Conservation (phyloP, 2,113 vertebrate species). For the Perca schrenkii region DNA sequence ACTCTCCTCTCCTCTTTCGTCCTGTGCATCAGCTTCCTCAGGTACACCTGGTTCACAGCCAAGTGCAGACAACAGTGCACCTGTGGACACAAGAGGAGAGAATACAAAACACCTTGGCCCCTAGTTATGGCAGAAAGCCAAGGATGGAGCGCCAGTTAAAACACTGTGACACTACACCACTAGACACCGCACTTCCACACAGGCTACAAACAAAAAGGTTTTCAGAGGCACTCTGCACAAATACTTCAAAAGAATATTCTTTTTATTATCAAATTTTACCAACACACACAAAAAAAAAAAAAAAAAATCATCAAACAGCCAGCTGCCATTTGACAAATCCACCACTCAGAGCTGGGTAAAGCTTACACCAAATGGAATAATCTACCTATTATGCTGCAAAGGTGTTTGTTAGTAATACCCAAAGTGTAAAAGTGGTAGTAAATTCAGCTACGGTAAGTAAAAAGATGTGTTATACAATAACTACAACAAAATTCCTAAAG, state of each 20-base stretch:
- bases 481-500: slow-evolving; percentile 75
- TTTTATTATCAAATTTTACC: slow-evolving; percentile 70
- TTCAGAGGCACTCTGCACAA: slow-evolving; percentile 39
- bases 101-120: slow-evolving; percentile 68
- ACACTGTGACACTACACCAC: background rate
- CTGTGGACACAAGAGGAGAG: slow-evolving; percentile 77
- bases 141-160: slow-evolving; percentile 13
- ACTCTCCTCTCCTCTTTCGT: slow-evolving; percentile 55
- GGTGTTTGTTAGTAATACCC: slow-evolving; percentile 59
- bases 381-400: slow-evolving; percentile 47
- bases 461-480: slow-evolving; percentile 81
- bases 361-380: slow-evolving; percentile 49
- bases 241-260: slow-evolving; percentile 49
- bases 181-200: slow-evolving; percentile 4
- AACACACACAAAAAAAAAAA: slow-evolving; percentile 30
- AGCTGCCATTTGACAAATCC: slow-evolving; percentile 55
- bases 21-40: slow-evolving; percentile 66
- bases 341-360: slow-evolving; percentile 57
- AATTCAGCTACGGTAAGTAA: slow-evolving; percentile 51
- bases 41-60: slow-evolving; percentile 76
- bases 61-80: slow-evolving; percentile 83
- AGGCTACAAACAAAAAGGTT: slow-evolving; percentile 15
- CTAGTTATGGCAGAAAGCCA: slow-evolving; percentile 42
- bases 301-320: slow-evolving; percentile 37
- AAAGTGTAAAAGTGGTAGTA: slow-evolving; percentile 56